phyloP scores from a whole-genome alignment of 2,797 vertebrate species.

The Orientallactaga sibirica region DNA sequence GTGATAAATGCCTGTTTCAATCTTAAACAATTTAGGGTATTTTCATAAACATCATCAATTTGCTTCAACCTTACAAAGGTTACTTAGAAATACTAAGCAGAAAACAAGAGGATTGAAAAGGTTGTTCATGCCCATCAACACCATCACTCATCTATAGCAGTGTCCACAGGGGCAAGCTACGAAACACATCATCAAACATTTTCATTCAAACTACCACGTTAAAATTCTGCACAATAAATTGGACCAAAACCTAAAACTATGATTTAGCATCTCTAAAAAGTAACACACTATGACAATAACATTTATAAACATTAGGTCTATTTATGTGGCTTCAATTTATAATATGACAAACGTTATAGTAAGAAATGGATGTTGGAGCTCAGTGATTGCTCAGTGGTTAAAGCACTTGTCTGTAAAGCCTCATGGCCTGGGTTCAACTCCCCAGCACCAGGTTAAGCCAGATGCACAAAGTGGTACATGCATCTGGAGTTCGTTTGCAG shows the following conservation, averaged over 20 bases:
- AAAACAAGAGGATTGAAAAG: slow-evolving; percentile 19
- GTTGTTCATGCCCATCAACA: not conserved
- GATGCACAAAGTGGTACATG: no score
- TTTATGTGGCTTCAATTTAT: not conserved
- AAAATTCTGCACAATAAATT: not conserved
- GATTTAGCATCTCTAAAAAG: slow-evolving; percentile 21
- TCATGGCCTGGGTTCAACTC: no score
- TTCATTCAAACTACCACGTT: slow-evolving; percentile 14
- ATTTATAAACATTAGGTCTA: not conserved
- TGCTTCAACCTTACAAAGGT: not conserved
- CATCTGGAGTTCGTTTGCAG: no score
- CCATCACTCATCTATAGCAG: not conserved
- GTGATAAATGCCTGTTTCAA: no score
- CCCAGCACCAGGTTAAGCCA: no score
- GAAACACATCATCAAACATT: not conserved
- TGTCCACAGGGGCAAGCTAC: not conserved
- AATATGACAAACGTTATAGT: not conserved
- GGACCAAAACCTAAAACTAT: not conserved
- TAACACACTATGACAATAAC: not conserved
- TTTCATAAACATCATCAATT: slow-evolving; percentile 1
- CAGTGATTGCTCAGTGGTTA: no score
- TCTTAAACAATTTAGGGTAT: not conserved
- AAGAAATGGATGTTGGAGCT: not conserved
- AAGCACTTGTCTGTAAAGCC: no score
- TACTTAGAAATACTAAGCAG: slow-evolving; percentile 15